A percentile compares a stretch with the other conserved stretches of the same genome.
Evolutionary conservation across 2,888 invertebrate species (phyloP).

Genomic region (Pemphredon lugubris): DNA sequence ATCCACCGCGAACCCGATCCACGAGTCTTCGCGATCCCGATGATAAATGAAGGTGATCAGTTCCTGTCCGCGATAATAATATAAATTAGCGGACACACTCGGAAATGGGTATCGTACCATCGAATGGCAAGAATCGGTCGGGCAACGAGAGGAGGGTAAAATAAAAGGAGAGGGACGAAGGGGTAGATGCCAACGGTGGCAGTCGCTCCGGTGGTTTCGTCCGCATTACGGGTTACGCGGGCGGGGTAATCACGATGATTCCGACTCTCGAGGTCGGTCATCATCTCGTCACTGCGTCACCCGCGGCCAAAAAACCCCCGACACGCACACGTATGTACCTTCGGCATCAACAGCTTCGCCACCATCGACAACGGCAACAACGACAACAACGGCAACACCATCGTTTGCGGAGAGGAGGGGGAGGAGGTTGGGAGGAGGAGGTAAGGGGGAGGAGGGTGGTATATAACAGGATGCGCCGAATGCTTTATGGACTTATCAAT

Average conservation of each 20-base stretch:
- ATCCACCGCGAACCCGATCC: no score
- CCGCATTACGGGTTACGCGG: conserved; percentile 78
- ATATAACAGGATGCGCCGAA: conserved; percentile 36
- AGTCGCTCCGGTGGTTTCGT: conserved; percentile 70
- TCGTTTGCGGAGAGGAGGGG: no score
- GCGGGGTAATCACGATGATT: conserved; percentile 80
- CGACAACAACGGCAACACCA: no score
- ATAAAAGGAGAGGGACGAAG: conserved; percentile 4
- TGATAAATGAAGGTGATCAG: conserved; percentile 45
- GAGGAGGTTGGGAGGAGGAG: no score
- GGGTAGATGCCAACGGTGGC: conserved; percentile 75
- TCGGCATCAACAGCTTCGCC: conserved; percentile 42
- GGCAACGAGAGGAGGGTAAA: not conserved
- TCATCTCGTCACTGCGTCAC: conserved; percentile 81
- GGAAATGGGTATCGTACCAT: conserved; percentile 32
- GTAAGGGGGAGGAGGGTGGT: no score
- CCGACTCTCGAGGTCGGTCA: conserved; percentile 75
- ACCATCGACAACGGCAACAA: conserved; percentile 44
- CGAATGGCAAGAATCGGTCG: conserved; percentile 21
- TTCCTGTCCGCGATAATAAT: conserved; percentile 62
- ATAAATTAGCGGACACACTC: conserved; percentile 49
- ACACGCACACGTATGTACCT: conserved; percentile 43
- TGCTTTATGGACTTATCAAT: conserved; percentile 81
- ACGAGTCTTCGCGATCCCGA: not conserved
- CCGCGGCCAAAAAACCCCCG: conserved; percentile 74